A percentile compares a stretch with the other conserved stretches of the same genome.
Evolutionary conservation across 2,797 vertebrate species (phyloP).

Genomic region (Carcharodon carcharias): DNA sequence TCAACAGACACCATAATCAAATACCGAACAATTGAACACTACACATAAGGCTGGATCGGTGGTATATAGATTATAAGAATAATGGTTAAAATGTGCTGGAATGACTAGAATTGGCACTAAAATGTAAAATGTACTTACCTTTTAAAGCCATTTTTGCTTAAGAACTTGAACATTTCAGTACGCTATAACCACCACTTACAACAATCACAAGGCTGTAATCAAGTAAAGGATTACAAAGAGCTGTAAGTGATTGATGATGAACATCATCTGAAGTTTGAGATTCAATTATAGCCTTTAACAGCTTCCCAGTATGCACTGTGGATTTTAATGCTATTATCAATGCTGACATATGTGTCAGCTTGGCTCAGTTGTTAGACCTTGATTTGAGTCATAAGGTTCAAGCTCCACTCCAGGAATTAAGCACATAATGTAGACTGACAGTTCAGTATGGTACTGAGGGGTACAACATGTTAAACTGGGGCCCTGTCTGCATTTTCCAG

Average conservation of each 20-base stretch:
- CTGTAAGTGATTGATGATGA: neutral
- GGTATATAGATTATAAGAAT: neutral
- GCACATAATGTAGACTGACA: neutral
- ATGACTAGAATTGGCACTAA: neutral
- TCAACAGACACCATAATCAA: neutral
- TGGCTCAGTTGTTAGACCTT: neutral
- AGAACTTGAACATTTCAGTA: neutral
- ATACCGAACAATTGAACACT: no score
- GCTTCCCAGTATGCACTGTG: neutral
- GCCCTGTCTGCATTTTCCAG: neutral
- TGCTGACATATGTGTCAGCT: neutral
- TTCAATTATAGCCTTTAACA: constrained; percentile 15
- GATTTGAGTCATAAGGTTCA: neutral
- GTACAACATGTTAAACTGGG: neutral
- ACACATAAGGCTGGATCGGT: neutral
- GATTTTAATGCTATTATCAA: constrained; percentile 17
- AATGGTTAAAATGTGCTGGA: neutral
- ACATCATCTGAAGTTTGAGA: constrained; percentile 1
- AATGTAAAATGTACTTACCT: neutral
- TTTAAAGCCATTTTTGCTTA: neutral
- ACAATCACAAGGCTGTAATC: neutral
- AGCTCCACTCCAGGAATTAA: neutral
- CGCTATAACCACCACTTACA: neutral
- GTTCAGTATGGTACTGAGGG: neutral
- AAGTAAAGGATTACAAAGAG: neutral